phyloP scores from a whole-genome alignment of 2,888 invertebrate genomes.

The Brachycybe producta region DNA sequence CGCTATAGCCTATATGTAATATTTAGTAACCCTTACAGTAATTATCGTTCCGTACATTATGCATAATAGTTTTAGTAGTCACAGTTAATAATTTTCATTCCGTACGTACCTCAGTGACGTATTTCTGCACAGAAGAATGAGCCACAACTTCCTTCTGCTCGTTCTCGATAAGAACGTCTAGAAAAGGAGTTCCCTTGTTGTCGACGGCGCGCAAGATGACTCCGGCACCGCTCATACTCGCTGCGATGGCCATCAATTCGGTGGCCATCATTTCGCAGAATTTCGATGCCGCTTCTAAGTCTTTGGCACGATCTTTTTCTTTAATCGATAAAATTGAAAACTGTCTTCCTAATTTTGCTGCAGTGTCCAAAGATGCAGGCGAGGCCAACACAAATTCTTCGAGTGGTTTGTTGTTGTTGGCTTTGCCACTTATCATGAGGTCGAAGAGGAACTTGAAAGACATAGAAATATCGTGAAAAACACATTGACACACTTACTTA shows the following conservation, averaged over 20 bases:
- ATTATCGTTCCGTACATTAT: too few species aligned
- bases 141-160: conserved; percentile 94
- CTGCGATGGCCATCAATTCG: conserved; percentile 81
- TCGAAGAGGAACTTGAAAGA: conserved; percentile 78
- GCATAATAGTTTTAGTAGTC: too few species aligned
- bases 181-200: conserved; percentile 80
- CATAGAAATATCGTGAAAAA: too few species aligned
- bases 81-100: too few species aligned
- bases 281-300: conserved; percentile 85
- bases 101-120: conserved; percentile 58
- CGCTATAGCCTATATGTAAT: too few species aligned
- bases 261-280: conserved; percentile 98
- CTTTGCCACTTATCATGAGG: conserved; percentile 93
- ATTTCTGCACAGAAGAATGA: conserved; percentile 92
- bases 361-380: conserved; percentile 97
- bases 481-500: too few species aligned
- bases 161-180: conserved; percentile 94
- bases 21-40: too few species aligned
- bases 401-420: conserved; percentile 87
- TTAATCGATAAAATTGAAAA: conserved; percentile 76
- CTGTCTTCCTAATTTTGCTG: conserved; percentile 90
- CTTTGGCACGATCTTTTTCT: conserved; percentile 97
- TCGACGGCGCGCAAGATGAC: conserved; percentile 90
- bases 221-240: conserved; percentile 87
- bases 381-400: conserved; percentile 97